Base-by-base conservation (phyloP, 2,113 vertebrate genomes). In the Sisor rabdophorus region DNA sequence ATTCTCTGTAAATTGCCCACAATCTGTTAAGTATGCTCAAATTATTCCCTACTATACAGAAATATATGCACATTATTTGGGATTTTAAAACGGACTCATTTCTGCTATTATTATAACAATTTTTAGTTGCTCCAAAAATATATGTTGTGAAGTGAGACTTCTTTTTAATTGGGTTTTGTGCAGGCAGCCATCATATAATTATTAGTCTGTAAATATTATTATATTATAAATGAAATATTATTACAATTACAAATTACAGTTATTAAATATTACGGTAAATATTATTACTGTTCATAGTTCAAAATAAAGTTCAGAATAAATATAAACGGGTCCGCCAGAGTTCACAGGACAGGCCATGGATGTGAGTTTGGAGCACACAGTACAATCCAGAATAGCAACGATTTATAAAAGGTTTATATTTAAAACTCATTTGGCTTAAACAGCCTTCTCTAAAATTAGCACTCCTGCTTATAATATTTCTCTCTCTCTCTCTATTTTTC, bases 351-450 rank as follows among this genome's bases (percentile, higher is more conserved):
- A 67, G 16, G 26, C 8, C 6, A 17, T 44, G 71, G 40, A 32
- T 74, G 63, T 61, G 53, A 69, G 72, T 44, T 55, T 47, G 48
- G 55, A 79, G 32, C 24, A 26, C 10, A 64, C 58, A 61, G 47
- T 40, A 69, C 32, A 70, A 75, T 75, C 19, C 64, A 53, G 54
- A 59, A 68, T 72, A 75, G 48, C 4, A 17, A 48, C 44, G 53
- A 36, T 22, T 67, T 61, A 26, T 8, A 60, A 54, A 22, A 30
- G 22, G 73, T 53, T 24, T 52, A 52, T 28, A 16, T 73, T 48
- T 4, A 52, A 61, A 50, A 28, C 17, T 20, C 17, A 17, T 15
- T 24, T 40, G 28, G n/a, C 22, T 48, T 47, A 70, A 70, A 26
- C 50, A 52, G 19, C n/a, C 48, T 71, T 20, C 64, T 75, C 56